A percentile compares a stretch with the other conserved stretches of the same genome.
Evolutionary conservation across 2,113 vertebrate species (phyloP).

Genomic region (Protobothrops flavoviridis): DNA sequence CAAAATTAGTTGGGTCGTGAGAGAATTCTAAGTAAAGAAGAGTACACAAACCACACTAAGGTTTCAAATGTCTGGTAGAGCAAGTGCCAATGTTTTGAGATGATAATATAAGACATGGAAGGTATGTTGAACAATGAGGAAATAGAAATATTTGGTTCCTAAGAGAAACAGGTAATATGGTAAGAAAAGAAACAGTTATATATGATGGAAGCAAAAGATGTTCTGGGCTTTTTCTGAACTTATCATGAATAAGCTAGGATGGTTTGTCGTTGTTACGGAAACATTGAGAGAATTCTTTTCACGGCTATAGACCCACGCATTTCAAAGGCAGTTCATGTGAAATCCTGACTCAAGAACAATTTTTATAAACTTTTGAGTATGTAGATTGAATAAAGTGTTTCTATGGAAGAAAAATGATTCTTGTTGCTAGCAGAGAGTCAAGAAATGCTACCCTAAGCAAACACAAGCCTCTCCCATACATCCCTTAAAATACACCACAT

Average conservation of each 20-base stretch:
- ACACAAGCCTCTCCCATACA: background rate
- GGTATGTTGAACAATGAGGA: background rate
- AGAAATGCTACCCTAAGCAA: background rate
- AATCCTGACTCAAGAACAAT: background rate
- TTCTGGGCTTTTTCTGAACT: background rate
- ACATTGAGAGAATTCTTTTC: background rate
- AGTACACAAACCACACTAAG: background rate
- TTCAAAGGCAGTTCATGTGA: background rate
- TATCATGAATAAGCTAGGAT: background rate
- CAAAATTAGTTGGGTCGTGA: background rate
- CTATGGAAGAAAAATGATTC: background rate
- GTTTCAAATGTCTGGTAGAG: background rate
- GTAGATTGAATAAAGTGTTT: conserved; percentile 24
- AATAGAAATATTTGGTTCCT: background rate
- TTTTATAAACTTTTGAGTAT: conserved; percentile 5
- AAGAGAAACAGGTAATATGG: background rate
- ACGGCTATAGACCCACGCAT: background rate
- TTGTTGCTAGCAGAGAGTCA: background rate
- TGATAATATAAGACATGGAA: background rate
- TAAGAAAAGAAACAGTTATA: background rate
- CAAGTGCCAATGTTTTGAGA: background rate
- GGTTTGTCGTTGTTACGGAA: background rate
- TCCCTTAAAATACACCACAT: background rate
- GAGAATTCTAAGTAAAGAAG: background rate
- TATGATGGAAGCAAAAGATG: background rate